Evolutionary conservation across 2,797 vertebrate genomes (phyloP).

Genomic region (Monodelphis domestica): DNA sequence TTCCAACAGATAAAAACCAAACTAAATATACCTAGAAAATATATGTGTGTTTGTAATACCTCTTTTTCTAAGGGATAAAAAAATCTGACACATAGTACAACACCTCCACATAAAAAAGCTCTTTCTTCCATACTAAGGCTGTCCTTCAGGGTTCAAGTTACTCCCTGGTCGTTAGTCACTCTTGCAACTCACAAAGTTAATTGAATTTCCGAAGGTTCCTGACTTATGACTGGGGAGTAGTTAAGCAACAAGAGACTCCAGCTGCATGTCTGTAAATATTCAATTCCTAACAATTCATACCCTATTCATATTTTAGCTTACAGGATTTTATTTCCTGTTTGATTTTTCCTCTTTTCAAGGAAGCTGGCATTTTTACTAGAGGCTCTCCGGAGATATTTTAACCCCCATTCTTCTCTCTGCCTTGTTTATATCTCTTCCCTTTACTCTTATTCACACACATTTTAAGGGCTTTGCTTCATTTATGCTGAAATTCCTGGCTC

Average conservation of each 20-base stretch:
- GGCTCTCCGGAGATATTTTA: conserved; percentile 53
- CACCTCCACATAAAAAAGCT: neutral
- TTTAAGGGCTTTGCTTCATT: conserved; percentile 69
- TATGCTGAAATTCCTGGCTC: conserved; percentile 65
- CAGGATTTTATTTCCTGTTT: conserved; percentile 65
- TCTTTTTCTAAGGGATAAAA: neutral
- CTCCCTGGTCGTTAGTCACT: neutral
- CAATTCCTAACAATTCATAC: conserved; percentile 34
- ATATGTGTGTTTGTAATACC: neutral
- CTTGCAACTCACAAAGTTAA: neutral
- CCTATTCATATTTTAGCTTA: conserved; percentile 34
- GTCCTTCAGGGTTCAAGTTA: neutral
- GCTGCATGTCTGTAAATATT: conserved; percentile 17
- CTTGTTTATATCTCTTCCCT: conserved; percentile 54
- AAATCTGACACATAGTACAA: neutral
- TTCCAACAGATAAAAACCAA: neutral
- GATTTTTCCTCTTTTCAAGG: conserved; percentile 57
- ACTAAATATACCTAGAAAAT: neutral
- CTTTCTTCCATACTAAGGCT: neutral
- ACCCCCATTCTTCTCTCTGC: conserved; percentile 31
- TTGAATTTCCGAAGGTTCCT: neutral
- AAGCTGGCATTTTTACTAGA: conserved; percentile 54
- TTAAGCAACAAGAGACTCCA: neutral
- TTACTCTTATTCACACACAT: neutral
- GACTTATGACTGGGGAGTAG: neutral